Base-by-base conservation (phyloP, 2,113 vertebrate species). In the Halcyon malimbica region DNA sequence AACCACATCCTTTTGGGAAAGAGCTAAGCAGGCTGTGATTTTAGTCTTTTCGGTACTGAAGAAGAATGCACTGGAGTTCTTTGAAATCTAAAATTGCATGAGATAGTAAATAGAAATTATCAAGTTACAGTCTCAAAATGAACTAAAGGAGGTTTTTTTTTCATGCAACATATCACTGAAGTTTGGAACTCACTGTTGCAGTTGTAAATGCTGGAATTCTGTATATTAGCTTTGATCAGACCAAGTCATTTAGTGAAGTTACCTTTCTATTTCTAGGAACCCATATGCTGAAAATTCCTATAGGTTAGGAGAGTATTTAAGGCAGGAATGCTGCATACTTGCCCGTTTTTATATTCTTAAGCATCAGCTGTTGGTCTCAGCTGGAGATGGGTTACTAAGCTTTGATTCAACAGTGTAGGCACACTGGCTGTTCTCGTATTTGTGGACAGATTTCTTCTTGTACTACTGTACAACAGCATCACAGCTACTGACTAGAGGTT, bases 341-440 rank as follows among this genome's bases (percentile, higher is more conserved):
- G 20, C 31, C 60, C 65, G 74, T 18, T 93, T 75, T 59, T 75
- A 15, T 37, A 41, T 46, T 78, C 31, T 11, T 10, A 39, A 85
- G 37, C 82, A 75, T 82, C 78, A 82, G 65, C 85, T 78, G 70
- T 53, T 90, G 78, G 29, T 85, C 89, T 85, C 93, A 85, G 85
- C 79, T 87, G 91, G 82, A 90, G 87, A 75, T 9, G 31, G 41
- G 65, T 46, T 81, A n/a, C n/a, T 71, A 54, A 71, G 89, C 70
- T 93, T 70, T 79, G 91, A 80, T 21, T 70, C 70, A 62, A 25
- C 57, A 41, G 21, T 15, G 85, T n/a, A 37, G 42, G 23, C 82
- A 63, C 1, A 4, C 65, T 88, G 93, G 70, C 75, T 96, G 1
- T 67, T 87, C 85, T 39, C 84, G 82, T 63, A 8, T 71, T 63